Evolutionary conservation across 1,140 invertebrate species (phyloP), one percentile per base, ranked within the genome.

Genomic region (Lutraria rhynchaena): DNA sequence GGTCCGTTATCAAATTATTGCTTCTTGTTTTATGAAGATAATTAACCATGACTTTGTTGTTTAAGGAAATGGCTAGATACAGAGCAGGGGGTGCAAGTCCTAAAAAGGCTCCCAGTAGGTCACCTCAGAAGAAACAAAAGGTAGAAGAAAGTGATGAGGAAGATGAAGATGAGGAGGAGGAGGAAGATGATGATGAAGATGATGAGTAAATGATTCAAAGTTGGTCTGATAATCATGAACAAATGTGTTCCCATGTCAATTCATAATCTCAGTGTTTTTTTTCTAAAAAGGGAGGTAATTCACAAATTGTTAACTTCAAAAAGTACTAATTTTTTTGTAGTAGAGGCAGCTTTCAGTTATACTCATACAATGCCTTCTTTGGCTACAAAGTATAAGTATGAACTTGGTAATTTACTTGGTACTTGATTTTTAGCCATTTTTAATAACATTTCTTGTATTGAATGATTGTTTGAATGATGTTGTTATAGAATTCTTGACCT

Each of bases 91-190:
- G 85, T 60, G 51, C 77, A 31, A 60, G 73, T 31, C 69, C 78
- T 35, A 70, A 67, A 49, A 86, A 86, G 58, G 60, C 58, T 49
- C 49, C 63, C 22, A 67, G 41, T 49, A 63, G 53, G 15, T 46
- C 17, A 46, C n/a, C 73, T 29, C 46, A 75, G 27, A 57, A 70
- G 37, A 85, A 85, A 55, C 86, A 88, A 65, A 57, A 75, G n/a
- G 84, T 80, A 29, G 82, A 85, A 13, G 84, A 86, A 49, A 83
- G 86, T n/a, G 86, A 87, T 4, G 88, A 89, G 3, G 88, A 89
- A 11, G 89, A 90, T n/a, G 89, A 90, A 5, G 89, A 90, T 60
- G 88, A 89, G 9, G 88, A 89, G 3, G 87, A 86, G 4, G 88
- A 88, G n/a, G 87, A 89, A 33, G 86, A 87, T 27, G 84, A 88